Conservation (phyloP, 2,888 invertebrate genomes). For the Athrips mouffetella region DNA sequence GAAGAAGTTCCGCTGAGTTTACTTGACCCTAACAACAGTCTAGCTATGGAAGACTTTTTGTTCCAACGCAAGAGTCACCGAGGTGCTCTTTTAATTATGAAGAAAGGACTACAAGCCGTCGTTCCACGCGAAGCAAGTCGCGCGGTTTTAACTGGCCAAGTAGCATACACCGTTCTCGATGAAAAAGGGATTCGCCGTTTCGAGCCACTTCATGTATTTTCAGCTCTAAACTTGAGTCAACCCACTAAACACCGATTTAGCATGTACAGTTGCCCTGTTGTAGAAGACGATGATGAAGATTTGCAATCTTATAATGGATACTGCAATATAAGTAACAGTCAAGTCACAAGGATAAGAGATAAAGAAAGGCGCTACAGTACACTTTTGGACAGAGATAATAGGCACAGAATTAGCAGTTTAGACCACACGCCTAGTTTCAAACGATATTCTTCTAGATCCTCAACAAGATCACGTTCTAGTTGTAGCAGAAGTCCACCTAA, state of each 20-base stretch:
- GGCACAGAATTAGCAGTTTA: slow-evolving; percentile 64
- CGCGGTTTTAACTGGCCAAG: slow-evolving; percentile 84
- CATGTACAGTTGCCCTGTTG: slow-evolving; percentile 81
- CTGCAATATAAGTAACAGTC: slow-evolving; percentile 68
- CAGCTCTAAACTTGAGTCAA: slow-evolving; percentile 82
- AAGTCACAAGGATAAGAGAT: slow-evolving; percentile 69
- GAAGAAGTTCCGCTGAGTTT: slow-evolving; percentile 84
- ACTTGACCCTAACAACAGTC: slow-evolving; percentile 82
- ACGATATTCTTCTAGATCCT: slow-evolving; percentile 67
- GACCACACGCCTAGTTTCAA: slow-evolving; percentile 79
- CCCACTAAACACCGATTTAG: slow-evolving; percentile 82
- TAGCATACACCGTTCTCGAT: slow-evolving; percentile 86
- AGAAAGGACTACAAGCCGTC: slow-evolving; percentile 85
- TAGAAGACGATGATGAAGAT: slow-evolving; percentile 73
- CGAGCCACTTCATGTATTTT: slow-evolving; percentile 86
- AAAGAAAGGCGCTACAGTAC: slow-evolving; percentile 63
- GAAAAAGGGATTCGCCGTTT: slow-evolving; percentile 87
- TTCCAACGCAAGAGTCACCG: slow-evolving; percentile 78
- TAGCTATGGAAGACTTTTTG: slow-evolving; percentile 87
- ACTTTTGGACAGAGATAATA: slow-evolving; percentile 61
- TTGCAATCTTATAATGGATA: slow-evolving; percentile 66
- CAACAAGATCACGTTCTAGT: slow-evolving; percentile 67
- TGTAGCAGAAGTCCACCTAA: slow-evolving; percentile 70
- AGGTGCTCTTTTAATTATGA: slow-evolving; percentile 83
- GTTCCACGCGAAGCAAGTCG: slow-evolving; percentile 87